These are phyloP conservation scores for Stenolophus ochropezus DNA, from an alignment of 2,888 invertebrate genomes.

Conservation along the genomic window DNA sequence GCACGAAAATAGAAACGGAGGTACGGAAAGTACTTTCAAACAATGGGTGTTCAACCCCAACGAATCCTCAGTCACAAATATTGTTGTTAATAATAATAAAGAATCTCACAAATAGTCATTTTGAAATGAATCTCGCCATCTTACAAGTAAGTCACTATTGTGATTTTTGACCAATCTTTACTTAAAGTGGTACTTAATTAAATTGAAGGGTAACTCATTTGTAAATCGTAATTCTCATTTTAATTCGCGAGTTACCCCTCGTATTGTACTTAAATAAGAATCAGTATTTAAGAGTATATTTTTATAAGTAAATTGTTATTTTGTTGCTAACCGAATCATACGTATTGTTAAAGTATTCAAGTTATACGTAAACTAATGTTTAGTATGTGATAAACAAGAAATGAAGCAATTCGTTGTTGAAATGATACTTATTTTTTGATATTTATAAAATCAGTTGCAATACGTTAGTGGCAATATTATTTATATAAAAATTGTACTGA, in stretches of 20 bases:
- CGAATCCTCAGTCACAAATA: slow-evolving; percentile 69
- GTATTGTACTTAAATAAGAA: slow-evolving; percentile 1
- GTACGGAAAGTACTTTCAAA: slow-evolving; percentile 69
- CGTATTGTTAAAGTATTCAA: slow-evolving; percentile 25
- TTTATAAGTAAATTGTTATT: not conserved
- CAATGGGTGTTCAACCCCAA: slow-evolving; percentile 72
- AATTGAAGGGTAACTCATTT: not conserved
- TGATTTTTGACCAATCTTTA: slow-evolving; percentile 13
- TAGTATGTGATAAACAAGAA: slow-evolving; percentile 46
- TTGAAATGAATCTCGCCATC: not conserved
- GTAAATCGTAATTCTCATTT: not conserved
- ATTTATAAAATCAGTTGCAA: slow-evolving; percentile 42
- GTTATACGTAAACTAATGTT: slow-evolving; percentile 36
- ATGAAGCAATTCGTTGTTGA: no score
- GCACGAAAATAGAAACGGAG: slow-evolving; percentile 67
- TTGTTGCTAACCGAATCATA: slow-evolving; percentile 21
- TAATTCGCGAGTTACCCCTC: no score
- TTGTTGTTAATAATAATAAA: slow-evolving; percentile 69
- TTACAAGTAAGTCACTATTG: not conserved
- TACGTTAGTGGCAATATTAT: slow-evolving; percentile 43
- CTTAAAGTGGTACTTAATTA: slow-evolving; percentile 21
- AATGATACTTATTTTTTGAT: slow-evolving; percentile 44
- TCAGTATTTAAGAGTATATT: slow-evolving; percentile 29
- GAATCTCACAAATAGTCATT: slow-evolving; percentile 55
- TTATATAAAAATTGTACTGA: slow-evolving; percentile 21